Evolutionary conservation across 2,888 invertebrate genomes (phyloP).

Genomic region (Rhaphigaster nebulosa): DNA sequence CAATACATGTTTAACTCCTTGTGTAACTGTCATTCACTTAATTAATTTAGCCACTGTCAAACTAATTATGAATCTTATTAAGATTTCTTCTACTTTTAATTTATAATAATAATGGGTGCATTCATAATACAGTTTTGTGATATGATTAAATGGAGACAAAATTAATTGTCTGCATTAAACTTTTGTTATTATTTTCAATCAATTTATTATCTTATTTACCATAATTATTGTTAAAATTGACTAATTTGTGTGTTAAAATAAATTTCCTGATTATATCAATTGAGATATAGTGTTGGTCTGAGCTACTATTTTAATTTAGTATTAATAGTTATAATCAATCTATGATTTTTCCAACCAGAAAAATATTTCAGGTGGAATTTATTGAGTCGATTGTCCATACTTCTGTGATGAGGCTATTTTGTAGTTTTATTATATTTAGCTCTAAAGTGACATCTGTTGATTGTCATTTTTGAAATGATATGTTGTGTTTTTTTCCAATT

Average conservation of each 20-base stretch:
- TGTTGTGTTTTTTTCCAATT: background rate
- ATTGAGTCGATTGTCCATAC: background rate
- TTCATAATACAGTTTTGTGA: background rate
- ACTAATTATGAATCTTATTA: background rate
- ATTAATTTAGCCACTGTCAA: background rate
- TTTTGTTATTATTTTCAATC: too few species aligned
- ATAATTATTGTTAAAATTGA: background rate
- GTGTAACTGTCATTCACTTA: background rate
- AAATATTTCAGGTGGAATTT: background rate
- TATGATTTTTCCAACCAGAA: background rate
- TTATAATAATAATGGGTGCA: background rate
- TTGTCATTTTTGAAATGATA: background rate
- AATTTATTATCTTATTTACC: background rate
- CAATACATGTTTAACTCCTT: background rate
- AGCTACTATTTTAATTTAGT: too few species aligned
- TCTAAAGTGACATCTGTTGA: background rate
- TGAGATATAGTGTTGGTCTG: too few species aligned
- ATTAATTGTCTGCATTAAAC: background rate
- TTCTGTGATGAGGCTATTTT: background rate
- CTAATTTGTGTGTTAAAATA: background rate
- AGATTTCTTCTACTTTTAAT: background rate
- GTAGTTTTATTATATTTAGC: background rate
- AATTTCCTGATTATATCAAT: too few species aligned
- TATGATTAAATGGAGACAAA: background rate
- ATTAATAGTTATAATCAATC: too few species aligned